Evolutionary conservation across 2,888 invertebrate species (phyloP), one percentile per base, ranked within the genome.

Genomic region (Exocentrus adspersus): DNA sequence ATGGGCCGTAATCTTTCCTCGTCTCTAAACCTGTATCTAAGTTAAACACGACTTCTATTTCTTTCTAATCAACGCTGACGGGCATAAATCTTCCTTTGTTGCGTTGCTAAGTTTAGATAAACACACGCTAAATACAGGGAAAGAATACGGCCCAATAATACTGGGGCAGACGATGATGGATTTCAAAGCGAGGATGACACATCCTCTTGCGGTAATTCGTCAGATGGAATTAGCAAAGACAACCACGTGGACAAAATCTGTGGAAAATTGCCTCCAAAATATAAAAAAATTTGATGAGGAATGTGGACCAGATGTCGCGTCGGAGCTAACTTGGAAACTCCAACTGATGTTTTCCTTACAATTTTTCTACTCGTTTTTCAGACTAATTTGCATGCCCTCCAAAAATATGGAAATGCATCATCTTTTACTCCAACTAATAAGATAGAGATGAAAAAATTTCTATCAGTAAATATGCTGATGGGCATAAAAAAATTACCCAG

Each of bases 361-460:
- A 50, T 59, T 46, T 50, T 50, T 59, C 37, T 41, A 37, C 32
- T 50, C 2, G 50, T 59, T 32, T 50, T 59, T 30, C 59, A 59
- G 46, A 59, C 59, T 14, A 59, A 59, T 20, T 17, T 50, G 20
- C 32, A 59, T 24, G 42, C 56, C 21, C 43, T 45, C 20, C 37
- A 53, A 53, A 32, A 32, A 53, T 37, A 5, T 32, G 53, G 32
- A 14, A 32, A 53, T 53, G 7, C 53, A 32, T 1, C 37, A 32
- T 32, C 53, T n/a, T 53, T 53, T 37, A 10, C 16, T 14, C 37
- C 32, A 14, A 53, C 53, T 10, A 53, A 53, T 53, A n/a, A 53
- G 19, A 53, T 17, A 37, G 53, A 53, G 37, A 32, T 53, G 43
- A 17, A 7, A 43, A 43, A 19, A 43, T 43, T 43, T 43, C 12